These are phyloP conservation scores for Temnothorax curvispinosus DNA, from an alignment of 1,140 invertebrate genomes.

Conservation along the genomic window DNA sequence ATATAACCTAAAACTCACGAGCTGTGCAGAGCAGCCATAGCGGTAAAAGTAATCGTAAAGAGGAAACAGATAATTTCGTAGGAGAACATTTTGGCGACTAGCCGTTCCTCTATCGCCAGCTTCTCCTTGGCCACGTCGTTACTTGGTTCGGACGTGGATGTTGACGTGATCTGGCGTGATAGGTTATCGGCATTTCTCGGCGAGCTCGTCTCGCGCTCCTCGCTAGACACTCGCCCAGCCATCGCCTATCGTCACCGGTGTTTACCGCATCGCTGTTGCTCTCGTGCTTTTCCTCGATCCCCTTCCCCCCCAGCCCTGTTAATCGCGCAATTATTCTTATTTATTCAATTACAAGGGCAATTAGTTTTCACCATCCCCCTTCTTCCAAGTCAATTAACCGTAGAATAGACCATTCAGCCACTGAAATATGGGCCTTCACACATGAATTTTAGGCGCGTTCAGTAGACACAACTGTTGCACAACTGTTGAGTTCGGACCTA, in stretches of 20 bases:
- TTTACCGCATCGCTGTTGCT: slow-evolving; percentile 14
- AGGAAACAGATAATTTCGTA: slow-evolving; percentile 84
- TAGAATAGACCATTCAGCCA: no score
- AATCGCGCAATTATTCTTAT: not conserved
- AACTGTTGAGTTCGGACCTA: no score
- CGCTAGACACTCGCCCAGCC: slow-evolving; percentile 74
- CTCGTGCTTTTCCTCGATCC: slow-evolving; percentile 13
- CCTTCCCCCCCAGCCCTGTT: not conserved
- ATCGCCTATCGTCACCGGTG: slow-evolving; percentile 43
- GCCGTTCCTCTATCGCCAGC: slow-evolving; percentile 74
- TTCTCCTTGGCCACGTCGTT: slow-evolving; percentile 80
- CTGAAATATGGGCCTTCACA: no score
- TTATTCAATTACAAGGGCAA: not conserved
- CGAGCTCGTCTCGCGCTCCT: slow-evolving; percentile 69
- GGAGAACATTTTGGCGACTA: slow-evolving; percentile 83
- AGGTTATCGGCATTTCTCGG: slow-evolving; percentile 79
- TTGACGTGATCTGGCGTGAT: slow-evolving; percentile 23
- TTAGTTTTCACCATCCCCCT: not conserved
- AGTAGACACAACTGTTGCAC: no score
- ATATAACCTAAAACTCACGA: slow-evolving; percentile 81
- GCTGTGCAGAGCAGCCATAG: slow-evolving; percentile 84
- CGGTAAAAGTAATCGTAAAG: slow-evolving; percentile 82
- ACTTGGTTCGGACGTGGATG: slow-evolving; percentile 72
- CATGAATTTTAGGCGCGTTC: no score
- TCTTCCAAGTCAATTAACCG: no score